Conservation (phyloP, 2,113 vertebrate genomes). For the Lepisosteus oculatus region DNA sequence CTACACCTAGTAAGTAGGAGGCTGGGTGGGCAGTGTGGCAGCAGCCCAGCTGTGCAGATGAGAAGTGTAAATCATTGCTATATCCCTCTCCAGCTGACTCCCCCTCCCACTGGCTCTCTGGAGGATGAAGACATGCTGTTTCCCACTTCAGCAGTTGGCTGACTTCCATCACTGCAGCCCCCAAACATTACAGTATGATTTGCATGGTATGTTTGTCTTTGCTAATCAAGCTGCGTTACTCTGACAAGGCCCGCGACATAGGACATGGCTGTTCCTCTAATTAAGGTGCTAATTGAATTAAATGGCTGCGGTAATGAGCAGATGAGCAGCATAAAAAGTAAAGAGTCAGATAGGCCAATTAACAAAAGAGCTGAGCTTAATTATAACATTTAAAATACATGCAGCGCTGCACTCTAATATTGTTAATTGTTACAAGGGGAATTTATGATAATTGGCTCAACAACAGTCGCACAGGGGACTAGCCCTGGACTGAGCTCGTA, state of each 20-base stretch:
- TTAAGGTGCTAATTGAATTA: constrained; percentile 99
- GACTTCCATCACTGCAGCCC: constrained; percentile 64
- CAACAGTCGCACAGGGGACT: constrained; percentile 72
- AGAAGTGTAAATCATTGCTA: constrained; percentile 24
- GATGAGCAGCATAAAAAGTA: constrained; percentile 95
- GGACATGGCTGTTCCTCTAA: constrained; percentile 91
- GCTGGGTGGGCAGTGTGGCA: background rate
- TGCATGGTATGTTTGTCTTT: constrained; percentile 86
- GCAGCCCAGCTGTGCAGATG: constrained; percentile 1
- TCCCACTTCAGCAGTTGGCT: constrained; percentile 64
- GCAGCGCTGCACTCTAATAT: constrained; percentile 76
- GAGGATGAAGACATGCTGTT: constrained; percentile 57
- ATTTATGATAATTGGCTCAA: constrained; percentile 98
- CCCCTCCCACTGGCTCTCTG: constrained; percentile 42
- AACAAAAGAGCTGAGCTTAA: constrained; percentile 95
- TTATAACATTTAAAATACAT: constrained; percentile 97
- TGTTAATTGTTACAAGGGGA: constrained; percentile 94
- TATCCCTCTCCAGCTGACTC: constrained; percentile 15
- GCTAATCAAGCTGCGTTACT: constrained; percentile 79
- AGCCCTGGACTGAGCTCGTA: constrained; percentile 64
- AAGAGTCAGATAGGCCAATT: constrained; percentile 98
- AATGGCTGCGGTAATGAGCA: constrained; percentile 96
- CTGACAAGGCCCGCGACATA: constrained; percentile 82
- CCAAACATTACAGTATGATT: constrained; percentile 68
- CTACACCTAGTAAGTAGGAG: background rate